Conservation (phyloP, 2,797 vertebrate genomes). For the Etheostoma perlongum region DNA sequence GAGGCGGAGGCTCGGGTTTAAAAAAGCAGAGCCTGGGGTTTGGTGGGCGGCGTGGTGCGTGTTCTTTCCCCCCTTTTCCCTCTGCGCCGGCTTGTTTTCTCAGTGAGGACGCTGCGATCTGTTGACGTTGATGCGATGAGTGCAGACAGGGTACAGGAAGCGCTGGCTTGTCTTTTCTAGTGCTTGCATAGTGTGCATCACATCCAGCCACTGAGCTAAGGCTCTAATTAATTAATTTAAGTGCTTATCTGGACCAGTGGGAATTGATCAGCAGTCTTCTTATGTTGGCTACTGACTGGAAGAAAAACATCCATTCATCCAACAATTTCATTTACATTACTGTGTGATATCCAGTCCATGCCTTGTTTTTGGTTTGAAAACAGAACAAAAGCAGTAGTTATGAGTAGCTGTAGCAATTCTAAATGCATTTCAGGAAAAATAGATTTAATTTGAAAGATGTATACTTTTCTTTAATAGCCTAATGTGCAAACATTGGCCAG, state of each 20-base stretch:
- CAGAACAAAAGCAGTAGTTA: background rate
- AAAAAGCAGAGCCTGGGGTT: conserved; percentile 87
- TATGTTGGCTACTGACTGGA: conserved; percentile 40
- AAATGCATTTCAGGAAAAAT: background rate
- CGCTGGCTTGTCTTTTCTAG: conserved; percentile 83
- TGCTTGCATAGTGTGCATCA: conserved; percentile 83
- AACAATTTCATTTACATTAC: background rate
- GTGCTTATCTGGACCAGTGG: conserved; percentile 75
- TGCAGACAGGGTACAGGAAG: conserved; percentile 82
- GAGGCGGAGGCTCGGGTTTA: conserved; percentile 75
- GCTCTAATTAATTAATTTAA: conserved; percentile 77
- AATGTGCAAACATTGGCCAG: background rate
- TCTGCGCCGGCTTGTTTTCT: conserved; percentile 78
- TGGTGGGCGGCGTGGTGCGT: conserved; percentile 85
- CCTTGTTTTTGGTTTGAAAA: background rate
- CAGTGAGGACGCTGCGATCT: conserved; percentile 59
- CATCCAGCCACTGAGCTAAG: conserved; percentile 64
- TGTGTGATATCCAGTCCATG: background rate
- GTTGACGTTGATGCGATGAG: conserved; percentile 82
- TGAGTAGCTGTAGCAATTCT: background rate
- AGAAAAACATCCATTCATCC: conserved; percentile 31
- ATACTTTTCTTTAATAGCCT: background rate
- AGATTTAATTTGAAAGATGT: background rate
- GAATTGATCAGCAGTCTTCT: conserved; percentile 76
- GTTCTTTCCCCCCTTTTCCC: conserved; percentile 50